These are phyloP conservation scores for Gadus chalcogrammus DNA, from an alignment of 2,113 vertebrate genomes.

Conservation along the genomic window DNA sequence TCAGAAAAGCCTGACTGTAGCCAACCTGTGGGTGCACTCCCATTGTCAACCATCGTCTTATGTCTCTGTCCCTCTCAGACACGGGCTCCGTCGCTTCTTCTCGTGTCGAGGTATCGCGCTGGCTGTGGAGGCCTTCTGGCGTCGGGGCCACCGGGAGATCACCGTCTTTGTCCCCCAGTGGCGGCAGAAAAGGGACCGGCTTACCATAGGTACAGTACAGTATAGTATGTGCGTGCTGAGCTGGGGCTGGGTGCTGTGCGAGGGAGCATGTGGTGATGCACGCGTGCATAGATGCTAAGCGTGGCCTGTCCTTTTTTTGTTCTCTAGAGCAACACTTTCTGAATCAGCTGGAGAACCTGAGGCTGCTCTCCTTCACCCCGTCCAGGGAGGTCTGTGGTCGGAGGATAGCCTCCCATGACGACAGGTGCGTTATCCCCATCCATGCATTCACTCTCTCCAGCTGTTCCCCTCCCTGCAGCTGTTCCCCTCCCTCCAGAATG, in stretches of 20 bases:
- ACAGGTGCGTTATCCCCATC: constrained; percentile 76
- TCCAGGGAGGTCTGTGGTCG: constrained; percentile 92
- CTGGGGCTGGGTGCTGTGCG: not conserved
- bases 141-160: constrained; percentile 90
- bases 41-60: not conserved
- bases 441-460: not conserved
- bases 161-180: constrained; percentile 97
- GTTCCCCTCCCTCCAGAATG: too few species aligned
- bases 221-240: constrained; percentile 32
- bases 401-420: constrained; percentile 94
- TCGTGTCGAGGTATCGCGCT: constrained; percentile 96
- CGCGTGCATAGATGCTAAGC: too few species aligned
- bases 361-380: constrained; percentile 94
- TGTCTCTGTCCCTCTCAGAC: constrained; percentile 56
- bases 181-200: constrained; percentile 87
- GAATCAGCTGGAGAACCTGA: constrained; percentile 88
- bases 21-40: not conserved
- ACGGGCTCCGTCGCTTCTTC: constrained; percentile 89
- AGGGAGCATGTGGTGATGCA: too few species aligned
- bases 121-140: constrained; percentile 95
- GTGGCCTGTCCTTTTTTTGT: not conserved
- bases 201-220: constrained; percentile 75
- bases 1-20: not conserved
- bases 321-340: constrained; percentile 92
- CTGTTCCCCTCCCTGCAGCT: not conserved